Percentiles rank a stretch among this genome's conserved stretches.
phyloP scores from a whole-genome alignment of 2,113 vertebrate species.

The Psephotus haematonotus region DNA sequence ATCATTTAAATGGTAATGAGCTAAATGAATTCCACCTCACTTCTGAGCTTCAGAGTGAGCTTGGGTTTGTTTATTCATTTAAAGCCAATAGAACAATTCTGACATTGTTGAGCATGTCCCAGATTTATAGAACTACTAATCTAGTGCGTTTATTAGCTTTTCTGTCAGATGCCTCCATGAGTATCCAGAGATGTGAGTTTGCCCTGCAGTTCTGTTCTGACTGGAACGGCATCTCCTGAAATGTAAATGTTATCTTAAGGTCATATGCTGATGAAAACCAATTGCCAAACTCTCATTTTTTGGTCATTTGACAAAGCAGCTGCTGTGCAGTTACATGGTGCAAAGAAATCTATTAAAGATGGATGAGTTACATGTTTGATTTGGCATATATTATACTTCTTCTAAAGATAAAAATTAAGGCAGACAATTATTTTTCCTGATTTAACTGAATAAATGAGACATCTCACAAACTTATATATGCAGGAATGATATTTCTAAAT shows the following conservation, averaged over 20 bases:
- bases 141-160: conserved; percentile 45
- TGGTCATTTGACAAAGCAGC: conserved; percentile 62
- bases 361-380: conserved; percentile 12
- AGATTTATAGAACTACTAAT: conserved; percentile 62
- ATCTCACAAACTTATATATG: neutral
- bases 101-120: conserved; percentile 37
- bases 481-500: neutral
- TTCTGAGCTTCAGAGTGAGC: conserved; percentile 44
- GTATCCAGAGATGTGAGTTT: conserved; percentile 23
- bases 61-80: conserved; percentile 51
- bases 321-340: conserved; percentile 23
- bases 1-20: conserved; percentile 64
- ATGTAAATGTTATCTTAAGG: conserved; percentile 70
- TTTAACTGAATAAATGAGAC: neutral
- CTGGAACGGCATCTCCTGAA: conserved; percentile 52
- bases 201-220: conserved; percentile 40
- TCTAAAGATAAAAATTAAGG: neutral
- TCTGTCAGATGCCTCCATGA: neutral
- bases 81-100: conserved; percentile 44
- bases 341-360: conserved; percentile 27
- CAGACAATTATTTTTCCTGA: neutral
- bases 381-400: conserved; percentile 27
- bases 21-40: conserved; percentile 57
- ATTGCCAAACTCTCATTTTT: conserved; percentile 60
- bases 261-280: conserved; percentile 68